Conservation (phyloP, 2,888 invertebrate species). For the Sericinus montela region DNA sequence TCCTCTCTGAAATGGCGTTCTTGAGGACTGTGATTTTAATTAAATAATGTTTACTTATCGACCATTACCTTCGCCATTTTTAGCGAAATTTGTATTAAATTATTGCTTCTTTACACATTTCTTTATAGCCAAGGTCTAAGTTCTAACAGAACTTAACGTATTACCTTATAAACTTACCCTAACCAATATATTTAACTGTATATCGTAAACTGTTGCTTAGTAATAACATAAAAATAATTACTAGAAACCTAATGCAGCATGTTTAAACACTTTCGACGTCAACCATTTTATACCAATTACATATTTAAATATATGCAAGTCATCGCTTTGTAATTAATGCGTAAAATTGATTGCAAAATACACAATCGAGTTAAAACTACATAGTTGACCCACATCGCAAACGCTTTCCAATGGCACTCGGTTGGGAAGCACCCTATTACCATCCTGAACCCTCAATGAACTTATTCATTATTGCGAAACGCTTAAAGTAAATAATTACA, state of each 20-base stretch:
- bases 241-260: not conserved
- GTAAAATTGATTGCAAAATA: conserved; percentile 22
- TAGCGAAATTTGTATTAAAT: no score
- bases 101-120: no score
- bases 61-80: not conserved
- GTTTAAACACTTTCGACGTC: not conserved
- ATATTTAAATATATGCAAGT: not conserved
- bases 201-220: no score
- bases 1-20: conserved; percentile 8
- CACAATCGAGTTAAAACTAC: conserved; percentile 24
- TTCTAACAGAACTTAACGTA: no score
- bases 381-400: conserved; percentile 25
- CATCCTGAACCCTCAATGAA: not conserved
- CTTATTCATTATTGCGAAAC: not conserved
- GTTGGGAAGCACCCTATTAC: not conserved
- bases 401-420: conserved; percentile 19
- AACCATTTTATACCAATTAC: not conserved
- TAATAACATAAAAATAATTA: conserved; percentile 2
- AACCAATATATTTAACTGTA: no score
- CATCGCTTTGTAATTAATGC: conserved; percentile 19
- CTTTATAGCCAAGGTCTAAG: no score
- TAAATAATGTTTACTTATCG: not conserved
- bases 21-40: conserved; percentile 7
- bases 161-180: no score
- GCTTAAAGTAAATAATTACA: not conserved